A percentile compares a stretch with the other conserved stretches of the same genome.
These are phyloP conservation scores for Cataglyphis hispanica DNA, from an alignment of 1,140 invertebrate genomes.

Conservation along the genomic window DNA sequence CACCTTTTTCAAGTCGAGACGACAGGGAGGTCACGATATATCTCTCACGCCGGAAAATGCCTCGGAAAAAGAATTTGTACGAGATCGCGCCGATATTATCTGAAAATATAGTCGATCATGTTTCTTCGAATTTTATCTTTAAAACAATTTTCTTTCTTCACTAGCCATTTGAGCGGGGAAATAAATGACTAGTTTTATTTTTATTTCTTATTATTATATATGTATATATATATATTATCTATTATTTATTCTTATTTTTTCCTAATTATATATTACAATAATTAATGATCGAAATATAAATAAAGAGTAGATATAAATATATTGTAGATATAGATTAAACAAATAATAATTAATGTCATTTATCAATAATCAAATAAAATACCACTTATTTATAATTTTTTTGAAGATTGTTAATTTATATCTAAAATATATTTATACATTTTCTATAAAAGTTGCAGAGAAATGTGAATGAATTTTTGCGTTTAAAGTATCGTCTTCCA, in stretches of 20 bases:
- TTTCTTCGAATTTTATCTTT: conserved; percentile 16
- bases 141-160: not conserved
- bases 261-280: not conserved
- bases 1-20: conserved; percentile 40
- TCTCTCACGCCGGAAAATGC: conserved; percentile 20
- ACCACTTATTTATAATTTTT: no score
- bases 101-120: conserved; percentile 19
- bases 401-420: no score
- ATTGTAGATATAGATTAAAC: no score
- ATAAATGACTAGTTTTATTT: conserved; percentile 12
- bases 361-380: no score
- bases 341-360: no score
- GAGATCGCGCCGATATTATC: conserved; percentile 50
- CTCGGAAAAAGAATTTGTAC: conserved; percentile 32
- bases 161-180: not conserved
- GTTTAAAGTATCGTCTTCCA: not conserved
- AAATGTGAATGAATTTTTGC: conserved; percentile 3
- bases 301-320: no score
- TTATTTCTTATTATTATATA: no score
- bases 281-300: no score
- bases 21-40: conserved; percentile 20
- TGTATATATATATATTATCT: no score
- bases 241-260: not conserved
- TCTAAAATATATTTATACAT: no score
- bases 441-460: no score